Base-by-base conservation (phyloP, 2,113 vertebrate genomes). In the Taxidea taxus region DNA sequence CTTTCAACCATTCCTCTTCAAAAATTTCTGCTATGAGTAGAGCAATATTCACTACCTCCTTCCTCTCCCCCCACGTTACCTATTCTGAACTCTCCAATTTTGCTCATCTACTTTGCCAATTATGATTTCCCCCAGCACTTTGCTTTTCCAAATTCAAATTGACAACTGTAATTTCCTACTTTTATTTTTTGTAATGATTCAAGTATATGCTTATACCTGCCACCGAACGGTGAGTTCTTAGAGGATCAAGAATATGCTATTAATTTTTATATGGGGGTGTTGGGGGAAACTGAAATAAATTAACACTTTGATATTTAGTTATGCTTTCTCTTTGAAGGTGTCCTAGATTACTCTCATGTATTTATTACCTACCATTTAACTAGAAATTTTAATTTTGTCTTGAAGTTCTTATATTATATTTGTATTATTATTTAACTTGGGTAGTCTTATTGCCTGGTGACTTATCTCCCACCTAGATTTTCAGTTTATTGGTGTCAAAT, bases 401-500 rank as follows among this genome's bases (percentile, higher is more conserved):
- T 37, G 5, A 21, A 89, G 2, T 34, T 51, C 3, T 75, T 97
- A 2, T 75, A 18, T 80, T 85, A 74, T 58, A 31, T 8, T 70
- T 72, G 10, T 7, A 51, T 68, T 51, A 37, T 68, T 93, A 93
- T 68, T 39, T 80, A 64, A 90, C 9, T 89, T 9, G 51, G 16
- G 18, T 31, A 62, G 16, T 92, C 29, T 42, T 92, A 31, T 20
- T 80, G 15, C 2, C 31, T 82, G 29, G 27, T 66, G 47, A 54
- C 8, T 42, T 72, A 44, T 62, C 6, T 83, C 3, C 27, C 18
- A 66, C 21, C 6, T 80, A 42, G 20, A 64, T 56, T 70, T 91
- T 97, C 8, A 72, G 49, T 88, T 95, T 97, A 31, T 89, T 92
- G 42, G 27, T 9, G 68, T 20, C 25, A 91, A 84, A 83, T 37